A percentile compares a stretch with the other conserved stretches of the same genome.
Evolutionary conservation across 2,113 vertebrate genomes (phyloP).

Genomic region (Oreamnos americanus): DNA sequence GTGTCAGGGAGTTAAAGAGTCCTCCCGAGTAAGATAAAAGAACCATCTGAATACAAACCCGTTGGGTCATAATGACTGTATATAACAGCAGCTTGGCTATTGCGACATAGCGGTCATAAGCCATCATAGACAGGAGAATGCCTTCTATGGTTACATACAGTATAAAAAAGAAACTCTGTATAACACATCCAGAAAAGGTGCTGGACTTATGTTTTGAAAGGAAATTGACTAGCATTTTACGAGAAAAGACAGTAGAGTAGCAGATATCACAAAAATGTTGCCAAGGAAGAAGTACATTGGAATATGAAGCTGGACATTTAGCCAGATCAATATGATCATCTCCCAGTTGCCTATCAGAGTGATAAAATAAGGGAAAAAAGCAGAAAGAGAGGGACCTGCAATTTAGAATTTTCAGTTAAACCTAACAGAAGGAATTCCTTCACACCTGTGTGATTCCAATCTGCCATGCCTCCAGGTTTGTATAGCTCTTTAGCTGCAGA

Average conservation of each 20-base stretch:
- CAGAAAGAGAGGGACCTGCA: slow-evolving; percentile 51
- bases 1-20: slow-evolving; percentile 51
- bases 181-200: slow-evolving; percentile 21
- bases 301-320: slow-evolving; percentile 32
- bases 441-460: slow-evolving; percentile 30
- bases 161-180: slow-evolving; percentile 59
- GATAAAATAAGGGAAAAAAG: slow-evolving; percentile 16
- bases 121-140: slow-evolving; percentile 61
- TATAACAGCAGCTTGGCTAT: slow-evolving; percentile 52
- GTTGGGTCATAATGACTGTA: slow-evolving; percentile 44
- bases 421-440: slow-evolving; percentile 59
- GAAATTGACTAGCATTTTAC: slow-evolving; percentile 58
- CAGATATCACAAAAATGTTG: slow-evolving; percentile 62
- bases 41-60: slow-evolving; percentile 10
- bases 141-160: slow-evolving; percentile 48
- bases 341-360: slow-evolving; percentile 63
- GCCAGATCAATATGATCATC: slow-evolving; percentile 54
- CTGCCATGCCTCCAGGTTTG: background rate
- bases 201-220: slow-evolving; percentile 22
- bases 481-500: background rate
- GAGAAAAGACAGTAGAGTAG: slow-evolving; percentile 59
- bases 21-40: slow-evolving; percentile 39
- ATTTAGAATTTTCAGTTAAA: slow-evolving; percentile 40
- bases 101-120: slow-evolving; percentile 68
- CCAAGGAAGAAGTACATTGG: slow-evolving; percentile 70